phyloP scores from a whole-genome alignment of 2,888 invertebrate species.

The Physocephala rufipes region DNA sequence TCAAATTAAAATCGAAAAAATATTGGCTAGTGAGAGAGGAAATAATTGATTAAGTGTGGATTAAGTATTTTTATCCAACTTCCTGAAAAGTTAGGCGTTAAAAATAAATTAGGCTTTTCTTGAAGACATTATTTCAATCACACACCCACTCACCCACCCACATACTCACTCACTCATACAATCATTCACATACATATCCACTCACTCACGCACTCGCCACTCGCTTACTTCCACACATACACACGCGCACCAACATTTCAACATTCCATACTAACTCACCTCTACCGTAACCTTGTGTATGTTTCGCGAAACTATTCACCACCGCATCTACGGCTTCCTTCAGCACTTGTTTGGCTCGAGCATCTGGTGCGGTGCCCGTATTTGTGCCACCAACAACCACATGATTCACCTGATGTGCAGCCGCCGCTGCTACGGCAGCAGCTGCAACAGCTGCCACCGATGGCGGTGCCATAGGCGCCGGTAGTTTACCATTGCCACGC shows the following conservation, averaged over 20 bases:
- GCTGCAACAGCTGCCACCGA: conserved; percentile 44
- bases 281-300: conserved; percentile 76
- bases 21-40: background rate
- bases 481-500: conserved; percentile 48
- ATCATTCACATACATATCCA: background rate
- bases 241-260: too few relatives aligned
- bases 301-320: conserved; percentile 78
- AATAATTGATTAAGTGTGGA: background rate
- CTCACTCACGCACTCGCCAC: background rate
- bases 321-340: conserved; percentile 79
- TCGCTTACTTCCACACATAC: too few relatives aligned
- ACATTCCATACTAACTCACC: too few relatives aligned
- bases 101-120: background rate
- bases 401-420: conserved; percentile 40
- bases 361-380: conserved; percentile 66
- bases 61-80: background rate
- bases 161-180: too few relatives aligned
- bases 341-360: conserved; percentile 70
- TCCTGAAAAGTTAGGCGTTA: background rate
- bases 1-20: background rate
- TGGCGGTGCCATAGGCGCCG: conserved; percentile 50
- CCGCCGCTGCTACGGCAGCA: conserved; percentile 40
- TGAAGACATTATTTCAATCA: background rate
- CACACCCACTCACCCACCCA: background rate
- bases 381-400: conserved; percentile 38